Conservation (phyloP, 2,888 invertebrate species). For the Dinocampus coccinellae region DNA sequence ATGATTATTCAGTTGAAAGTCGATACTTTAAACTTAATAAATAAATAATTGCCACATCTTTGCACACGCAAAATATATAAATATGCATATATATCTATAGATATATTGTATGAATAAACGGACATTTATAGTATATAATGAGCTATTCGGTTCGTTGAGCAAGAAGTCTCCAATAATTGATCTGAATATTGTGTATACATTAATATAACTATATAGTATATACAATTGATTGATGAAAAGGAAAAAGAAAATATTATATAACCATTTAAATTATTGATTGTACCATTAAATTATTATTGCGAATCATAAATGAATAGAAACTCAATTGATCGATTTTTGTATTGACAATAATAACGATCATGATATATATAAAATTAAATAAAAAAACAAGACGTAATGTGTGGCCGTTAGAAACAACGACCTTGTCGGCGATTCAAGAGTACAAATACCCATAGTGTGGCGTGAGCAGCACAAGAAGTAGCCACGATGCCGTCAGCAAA, state of each 20-base stretch:
- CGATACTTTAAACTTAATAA: slow-evolving; percentile 18
- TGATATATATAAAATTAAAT: background rate
- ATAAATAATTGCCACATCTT: slow-evolving; percentile 46
- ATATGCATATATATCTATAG: slow-evolving; percentile 3
- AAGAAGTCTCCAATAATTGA: slow-evolving; percentile 42
- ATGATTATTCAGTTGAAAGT: background rate
- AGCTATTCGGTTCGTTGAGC: slow-evolving; percentile 32
- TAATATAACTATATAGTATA: background rate
- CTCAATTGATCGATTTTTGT: slow-evolving; percentile 32
- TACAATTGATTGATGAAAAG: background rate
- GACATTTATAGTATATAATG: slow-evolving; percentile 43
- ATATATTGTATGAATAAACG: too few species aligned
- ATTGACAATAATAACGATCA: slow-evolving; percentile 30
- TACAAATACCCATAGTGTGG: slow-evolving; percentile 1
- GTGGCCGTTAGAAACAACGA: slow-evolving; percentile 61
- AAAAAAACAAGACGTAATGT: slow-evolving; percentile 40
- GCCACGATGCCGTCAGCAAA: slow-evolving; percentile 21
- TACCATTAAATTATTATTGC: slow-evolving; percentile 1
- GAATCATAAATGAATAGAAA: background rate
- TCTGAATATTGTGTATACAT: slow-evolving; percentile 41
- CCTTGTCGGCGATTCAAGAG: slow-evolving; percentile 63
- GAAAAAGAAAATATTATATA: background rate
- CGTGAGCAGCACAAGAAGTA: background rate
- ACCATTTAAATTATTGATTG: slow-evolving; percentile 2
- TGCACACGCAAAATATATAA: slow-evolving; percentile 37